A percentile compares a stretch with the other conserved stretches of the same genome.
These are phyloP conservation scores for Philotrypesis tridentata DNA, from an alignment of 1,140 invertebrate species.

Conservation along the genomic window DNA sequence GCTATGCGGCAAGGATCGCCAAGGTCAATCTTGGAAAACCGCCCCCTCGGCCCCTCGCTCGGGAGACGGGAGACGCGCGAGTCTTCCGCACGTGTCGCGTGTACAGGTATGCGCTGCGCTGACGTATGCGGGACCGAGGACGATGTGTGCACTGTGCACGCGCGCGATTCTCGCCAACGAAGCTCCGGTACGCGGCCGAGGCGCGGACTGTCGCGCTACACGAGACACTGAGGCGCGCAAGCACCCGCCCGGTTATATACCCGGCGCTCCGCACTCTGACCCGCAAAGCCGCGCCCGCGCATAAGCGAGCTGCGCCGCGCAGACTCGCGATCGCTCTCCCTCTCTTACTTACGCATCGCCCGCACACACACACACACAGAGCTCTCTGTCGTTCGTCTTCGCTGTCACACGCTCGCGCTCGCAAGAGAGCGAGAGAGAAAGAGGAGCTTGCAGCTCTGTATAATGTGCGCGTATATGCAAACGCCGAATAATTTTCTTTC, in stretches of 20 bases:
- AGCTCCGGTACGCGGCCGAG: slow-evolving; percentile 54
- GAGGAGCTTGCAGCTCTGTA: neutral
- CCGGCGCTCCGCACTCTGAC: slow-evolving; percentile 70
- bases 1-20: no score
- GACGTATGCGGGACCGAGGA: no score
- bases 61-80: no score
- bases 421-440: neutral
- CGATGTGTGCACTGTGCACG: no score
- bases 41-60: no score
- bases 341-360: neutral
- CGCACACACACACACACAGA: no score
- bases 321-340: neutral
- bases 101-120: no score
- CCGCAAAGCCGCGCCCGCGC: slow-evolving; percentile 71
- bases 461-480: neutral
- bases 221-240: slow-evolving; percentile 69
- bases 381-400: neutral
- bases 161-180: no score
- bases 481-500: neutral
- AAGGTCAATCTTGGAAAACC: no score
- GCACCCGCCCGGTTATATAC: slow-evolving; percentile 73
- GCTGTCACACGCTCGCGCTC: neutral
- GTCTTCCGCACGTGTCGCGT: no score
- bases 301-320: slow-evolving; percentile 43
- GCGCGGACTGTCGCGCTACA: slow-evolving; percentile 48